These are phyloP conservation scores for Tetranychus piercei DNA, from an alignment of 2,888 invertebrate species.

Conservation along the genomic window DNA sequence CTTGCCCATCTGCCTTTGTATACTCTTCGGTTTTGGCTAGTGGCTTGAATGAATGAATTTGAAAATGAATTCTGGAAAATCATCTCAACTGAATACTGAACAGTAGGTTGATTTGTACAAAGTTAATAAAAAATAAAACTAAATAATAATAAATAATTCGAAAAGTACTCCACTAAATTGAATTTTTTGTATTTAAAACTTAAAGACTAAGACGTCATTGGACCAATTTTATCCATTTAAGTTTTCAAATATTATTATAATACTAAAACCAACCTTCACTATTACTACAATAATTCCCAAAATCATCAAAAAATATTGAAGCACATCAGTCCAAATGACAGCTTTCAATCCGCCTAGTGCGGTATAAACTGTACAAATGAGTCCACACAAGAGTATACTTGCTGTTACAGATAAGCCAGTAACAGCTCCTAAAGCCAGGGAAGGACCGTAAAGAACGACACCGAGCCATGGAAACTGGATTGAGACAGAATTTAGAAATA, in stretches of 20 bases:
- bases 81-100: too few relatives aligned
- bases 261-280: constrained; percentile 43
- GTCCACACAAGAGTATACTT: constrained; percentile 52
- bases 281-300: constrained; percentile 59
- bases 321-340: constrained; percentile 65
- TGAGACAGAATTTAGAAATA: background rate
- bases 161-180: too few relatives aligned
- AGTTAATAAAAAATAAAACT: too few relatives aligned
- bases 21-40: too few relatives aligned
- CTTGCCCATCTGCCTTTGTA: too few relatives aligned
- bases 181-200: too few relatives aligned
- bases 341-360: constrained; percentile 79
- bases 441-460: constrained; percentile 79
- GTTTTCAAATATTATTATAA: background rate
- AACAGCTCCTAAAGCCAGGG: constrained; percentile 58
- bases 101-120: too few relatives aligned
- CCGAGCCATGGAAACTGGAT: constrained; percentile 35
- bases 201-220: too few relatives aligned
- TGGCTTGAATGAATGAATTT: too few relatives aligned
- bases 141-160: too few relatives aligned
- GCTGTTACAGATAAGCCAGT: constrained; percentile 53
- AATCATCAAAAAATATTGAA: constrained; percentile 62
- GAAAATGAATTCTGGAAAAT: too few relatives aligned
- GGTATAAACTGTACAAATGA: constrained; percentile 68
- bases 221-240: too few relatives aligned